Percentiles rank a stretch among this genome's conserved stretches.
phyloP scores from a whole-genome alignment of 2,888 invertebrate species.

The Macrosoma leucophasiata region DNA sequence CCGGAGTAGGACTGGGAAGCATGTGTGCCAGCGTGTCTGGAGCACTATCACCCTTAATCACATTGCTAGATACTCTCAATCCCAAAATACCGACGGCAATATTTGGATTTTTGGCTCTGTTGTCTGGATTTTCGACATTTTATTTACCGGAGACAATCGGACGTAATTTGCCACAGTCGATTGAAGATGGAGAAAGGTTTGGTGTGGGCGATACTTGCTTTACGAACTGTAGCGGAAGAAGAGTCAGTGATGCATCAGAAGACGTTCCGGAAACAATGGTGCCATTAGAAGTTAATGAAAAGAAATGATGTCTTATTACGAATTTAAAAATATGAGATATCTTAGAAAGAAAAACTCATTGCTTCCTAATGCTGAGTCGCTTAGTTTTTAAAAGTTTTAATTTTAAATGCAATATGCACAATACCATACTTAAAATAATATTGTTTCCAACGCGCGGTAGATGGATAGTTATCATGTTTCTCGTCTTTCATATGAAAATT shows the following conservation, averaged over 20 bases:
- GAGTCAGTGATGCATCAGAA: constrained; percentile 51
- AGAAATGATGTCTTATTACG: too few relatives aligned
- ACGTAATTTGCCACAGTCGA: constrained; percentile 86
- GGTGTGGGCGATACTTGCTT: constrained; percentile 89
- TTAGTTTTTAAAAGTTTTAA: too few relatives aligned
- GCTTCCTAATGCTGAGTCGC: too few relatives aligned
- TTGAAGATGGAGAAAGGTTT: constrained; percentile 89
- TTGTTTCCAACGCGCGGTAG: too few relatives aligned
- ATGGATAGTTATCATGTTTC: too few relatives aligned
- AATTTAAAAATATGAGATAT: constrained; percentile 14
- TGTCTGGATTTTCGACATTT: constrained; percentile 83
- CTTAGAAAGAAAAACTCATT: constrained; percentile 2
- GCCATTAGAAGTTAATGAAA: constrained; percentile 52
- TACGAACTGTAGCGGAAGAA: constrained; percentile 74
- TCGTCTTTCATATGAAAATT: too few relatives aligned
- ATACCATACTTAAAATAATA: too few relatives aligned
- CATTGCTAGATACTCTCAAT: constrained; percentile 84
- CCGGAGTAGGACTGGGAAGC: constrained; percentile 88
- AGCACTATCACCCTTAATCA: constrained; percentile 85
- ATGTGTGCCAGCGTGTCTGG: constrained; percentile 91
- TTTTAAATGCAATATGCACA: too few relatives aligned
- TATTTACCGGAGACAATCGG: constrained; percentile 88
- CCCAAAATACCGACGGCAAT: constrained; percentile 85
- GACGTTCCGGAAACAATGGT: constrained; percentile 65
- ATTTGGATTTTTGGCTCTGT: constrained; percentile 83